These are phyloP conservation scores for Magallana angulata DNA, from an alignment of 1,140 invertebrate genomes.

Conservation along the genomic window DNA sequence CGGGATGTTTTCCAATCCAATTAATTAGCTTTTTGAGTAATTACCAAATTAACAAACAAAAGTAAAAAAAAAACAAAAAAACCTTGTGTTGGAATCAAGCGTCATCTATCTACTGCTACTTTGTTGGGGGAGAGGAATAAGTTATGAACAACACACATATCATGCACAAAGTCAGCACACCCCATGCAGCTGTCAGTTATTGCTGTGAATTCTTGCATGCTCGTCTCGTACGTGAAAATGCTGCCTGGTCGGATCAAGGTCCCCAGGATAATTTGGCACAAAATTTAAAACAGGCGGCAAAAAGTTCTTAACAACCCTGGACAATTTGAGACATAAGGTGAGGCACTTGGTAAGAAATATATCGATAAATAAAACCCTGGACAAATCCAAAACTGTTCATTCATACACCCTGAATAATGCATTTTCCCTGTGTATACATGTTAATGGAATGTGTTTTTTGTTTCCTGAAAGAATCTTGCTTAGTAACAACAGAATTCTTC, in stretches of 20 bases:
- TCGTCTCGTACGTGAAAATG: background rate
- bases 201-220: background rate
- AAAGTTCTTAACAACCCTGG: background rate
- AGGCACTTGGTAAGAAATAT: background rate
- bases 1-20: too few relatives aligned
- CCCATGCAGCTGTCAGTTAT: background rate
- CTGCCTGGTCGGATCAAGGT: background rate
- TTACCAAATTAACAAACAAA: too few relatives aligned
- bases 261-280: background rate
- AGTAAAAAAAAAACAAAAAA: too few relatives aligned
- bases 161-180: slow-evolving; percentile 18
- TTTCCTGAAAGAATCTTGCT: too few relatives aligned
- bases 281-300: background rate
- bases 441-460: too few relatives aligned
- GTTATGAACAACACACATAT: slow-evolving; percentile 22
- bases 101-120: background rate
- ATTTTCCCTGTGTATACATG: too few relatives aligned
- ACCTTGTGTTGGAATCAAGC: too few relatives aligned
- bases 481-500: too few relatives aligned
- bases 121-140: background rate
- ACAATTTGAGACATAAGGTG: background rate
- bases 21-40: too few relatives aligned
- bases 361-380: background rate
- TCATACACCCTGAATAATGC: background rate
- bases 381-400: background rate